Base-by-base conservation (phyloP, 2,797 vertebrate species). In the Ceyx erithaca region DNA sequence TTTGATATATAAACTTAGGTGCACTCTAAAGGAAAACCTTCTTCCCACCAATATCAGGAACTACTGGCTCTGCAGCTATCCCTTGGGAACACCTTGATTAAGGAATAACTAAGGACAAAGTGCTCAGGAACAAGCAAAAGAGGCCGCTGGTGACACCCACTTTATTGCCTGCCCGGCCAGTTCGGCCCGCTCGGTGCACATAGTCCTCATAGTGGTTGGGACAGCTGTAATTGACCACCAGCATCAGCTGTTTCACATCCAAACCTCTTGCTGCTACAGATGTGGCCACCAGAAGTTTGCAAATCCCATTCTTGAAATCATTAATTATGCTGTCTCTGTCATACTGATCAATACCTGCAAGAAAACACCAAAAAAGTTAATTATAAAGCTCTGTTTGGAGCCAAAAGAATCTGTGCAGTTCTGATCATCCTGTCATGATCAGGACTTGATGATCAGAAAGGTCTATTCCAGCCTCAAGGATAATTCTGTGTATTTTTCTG, bases 171-270 rank as follows among this genome's bases (percentile, higher is more conserved):
- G 99, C 99, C 94, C 99, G 97, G 20, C 99, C 99, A 1, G 99
- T 99, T 82, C 99, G 98, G 23, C 99, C 99, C 0, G 99, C 99
- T 85, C 99, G 97, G 98, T 99, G 99, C 59, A 99, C 99, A 4
- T 99, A 99, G 96, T 99, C 99, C 90, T 99, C 99, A 7, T 99
- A 99, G 96, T 99, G 99, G 97, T 99, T 99, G 86, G 99, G 99
- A 80, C 99, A 99, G 97, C 96, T 99, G 82, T 99, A 99, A 96
- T 99, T 99, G 75, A 99, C 96, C 94, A 99, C 99, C 88, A 99
- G 97, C 97, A 99, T 99, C 46, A 99, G 96, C 31, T 99, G 99
- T 89, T 99, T 99, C 48, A 99, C 98, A 58, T 99, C 99, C 77
- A 99, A 97, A 11, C 99, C 99, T 86, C 99, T 97, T 1, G 99